Base-by-base conservation (phyloP, 2,888 invertebrate species). In the Prenolepis imparis region DNA sequence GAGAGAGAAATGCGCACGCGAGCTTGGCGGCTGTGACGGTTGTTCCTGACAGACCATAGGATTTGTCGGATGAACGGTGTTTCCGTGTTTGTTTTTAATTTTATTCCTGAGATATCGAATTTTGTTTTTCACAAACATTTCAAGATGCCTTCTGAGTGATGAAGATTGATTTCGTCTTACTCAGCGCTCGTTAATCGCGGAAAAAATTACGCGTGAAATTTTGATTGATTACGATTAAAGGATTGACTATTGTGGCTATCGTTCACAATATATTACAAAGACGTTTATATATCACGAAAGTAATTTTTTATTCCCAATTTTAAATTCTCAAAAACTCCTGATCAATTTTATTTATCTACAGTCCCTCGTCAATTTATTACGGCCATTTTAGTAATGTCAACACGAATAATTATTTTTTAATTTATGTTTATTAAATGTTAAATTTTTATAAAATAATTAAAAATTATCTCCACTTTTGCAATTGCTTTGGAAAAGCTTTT, bases 11-110 rank as follows among this genome's bases (percentile, higher is more conserved):
- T 3, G 28, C 18, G n/a, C 52, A 18, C 52, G n/a, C 8, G 3
- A 41, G n/a, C 8, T 21, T 67, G 48, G 8, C 18, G n/a, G 28
- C 11, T 41, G 18, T 5, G 18, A 21, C n/a, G 4, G 3, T 72
- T 78, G 57, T 21, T 59, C 24, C 44, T 48, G 44, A 70, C 57
- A 70, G 18, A 18, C 3, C 4, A 24, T 21, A 44, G 44, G 24
- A 59, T 59, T 15, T 48, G 21, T 59, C 78, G 32, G 21, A 36
- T 36, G 18, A 78, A 78, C 1, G 12, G 6, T 24, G 24, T 59
- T 72, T 68, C 15, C 12, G 0, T 59, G 0, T 59, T 72, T 57
- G 18, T 80, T 80, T 59, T 72, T n/a, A 70, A 59, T 70, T 41
- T 67, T 3, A 39, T 67, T 48, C 28, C 48, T 28, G 32, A 44